A percentile compares a stretch with the other conserved stretches of the same genome.
These are phyloP conservation scores for Patagioenas fasciata DNA, from an alignment of 2,113 vertebrate genomes.

Conservation along the genomic window DNA sequence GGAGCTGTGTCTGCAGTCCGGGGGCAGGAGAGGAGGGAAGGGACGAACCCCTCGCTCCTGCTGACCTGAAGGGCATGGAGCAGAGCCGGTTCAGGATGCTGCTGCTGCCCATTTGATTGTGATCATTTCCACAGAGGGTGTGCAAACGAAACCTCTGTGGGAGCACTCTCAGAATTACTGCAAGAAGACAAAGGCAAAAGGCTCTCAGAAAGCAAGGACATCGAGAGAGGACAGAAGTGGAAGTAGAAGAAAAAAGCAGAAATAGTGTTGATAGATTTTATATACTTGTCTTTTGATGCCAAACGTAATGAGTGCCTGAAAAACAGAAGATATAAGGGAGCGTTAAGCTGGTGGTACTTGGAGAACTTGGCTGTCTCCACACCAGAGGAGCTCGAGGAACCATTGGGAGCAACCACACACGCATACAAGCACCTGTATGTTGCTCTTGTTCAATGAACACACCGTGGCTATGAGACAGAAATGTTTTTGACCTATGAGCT, in stretches of 20 bases:
- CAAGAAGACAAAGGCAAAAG: background rate
- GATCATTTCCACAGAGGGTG: background rate
- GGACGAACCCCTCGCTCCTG: accelerated
- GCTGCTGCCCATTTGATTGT: background rate
- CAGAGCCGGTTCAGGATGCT: background rate
- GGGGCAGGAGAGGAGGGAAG: background rate
- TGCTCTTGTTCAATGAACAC: background rate
- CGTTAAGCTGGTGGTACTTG: too few relatives aligned
- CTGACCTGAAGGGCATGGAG: background rate
- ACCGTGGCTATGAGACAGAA: background rate
- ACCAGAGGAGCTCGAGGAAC: background rate
- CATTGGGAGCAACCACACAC: background rate
- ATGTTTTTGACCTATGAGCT: background rate
- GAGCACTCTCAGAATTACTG: background rate
- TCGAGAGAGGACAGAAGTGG: background rate
- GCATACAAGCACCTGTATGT: background rate
- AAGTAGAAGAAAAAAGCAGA: background rate
- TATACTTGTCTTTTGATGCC: too few relatives aligned
- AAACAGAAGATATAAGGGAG: background rate
- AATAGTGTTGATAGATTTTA: background rate
- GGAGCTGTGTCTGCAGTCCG: background rate
- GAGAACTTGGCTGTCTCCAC: background rate
- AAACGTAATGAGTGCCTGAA: background rate
- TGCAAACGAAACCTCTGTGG: background rate
- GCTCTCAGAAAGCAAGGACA: background rate